Percentiles rank a stretch among this genome's conserved stretches.
Evolutionary conservation across 35 echinoderm and acorn worm species (phyloP).

Genomic region (Lytechinus pictus): DNA sequence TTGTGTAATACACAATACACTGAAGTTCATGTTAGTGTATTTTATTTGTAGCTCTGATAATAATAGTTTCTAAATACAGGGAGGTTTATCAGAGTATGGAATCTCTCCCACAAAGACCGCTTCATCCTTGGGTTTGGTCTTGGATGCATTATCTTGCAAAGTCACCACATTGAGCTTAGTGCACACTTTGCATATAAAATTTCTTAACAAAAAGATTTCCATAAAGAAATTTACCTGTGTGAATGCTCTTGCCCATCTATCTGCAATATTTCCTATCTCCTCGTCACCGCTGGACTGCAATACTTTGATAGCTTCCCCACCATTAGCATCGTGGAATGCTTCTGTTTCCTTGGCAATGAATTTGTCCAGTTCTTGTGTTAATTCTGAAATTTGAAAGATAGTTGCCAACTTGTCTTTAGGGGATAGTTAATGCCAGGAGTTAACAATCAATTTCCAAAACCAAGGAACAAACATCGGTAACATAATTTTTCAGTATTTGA

Average conservation of each 20-base stretch:
- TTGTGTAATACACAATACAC: too few species aligned
- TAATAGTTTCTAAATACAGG: too few species aligned
- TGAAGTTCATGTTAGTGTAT: too few species aligned
- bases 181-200: too few species aligned
- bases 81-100: too few species aligned
- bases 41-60: too few species aligned
- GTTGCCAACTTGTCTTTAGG: too few species aligned
- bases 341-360: slow-evolving; percentile 77
- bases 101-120: background rate
- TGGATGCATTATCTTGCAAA: background rate
- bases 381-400: slow-evolving; percentile 63
- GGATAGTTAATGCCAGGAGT: too few species aligned
- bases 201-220: too few species aligned
- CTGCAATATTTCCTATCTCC: slow-evolving; percentile 88
- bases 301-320: slow-evolving; percentile 51
- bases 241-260: slow-evolving; percentile 83
- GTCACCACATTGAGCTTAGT: background rate
- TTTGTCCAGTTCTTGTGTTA: slow-evolving; percentile 64
- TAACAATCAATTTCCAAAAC: too few species aligned
- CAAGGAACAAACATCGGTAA: too few species aligned
- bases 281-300: slow-evolving; percentile 79
- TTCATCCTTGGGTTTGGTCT: background rate
- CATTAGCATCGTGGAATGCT: slow-evolving; percentile 66
- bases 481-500: too few species aligned
- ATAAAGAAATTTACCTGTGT: slow-evolving; percentile 67